phyloP scores from a whole-genome alignment of 1,140 invertebrate genomes.

The Drosophila seguyi region DNA sequence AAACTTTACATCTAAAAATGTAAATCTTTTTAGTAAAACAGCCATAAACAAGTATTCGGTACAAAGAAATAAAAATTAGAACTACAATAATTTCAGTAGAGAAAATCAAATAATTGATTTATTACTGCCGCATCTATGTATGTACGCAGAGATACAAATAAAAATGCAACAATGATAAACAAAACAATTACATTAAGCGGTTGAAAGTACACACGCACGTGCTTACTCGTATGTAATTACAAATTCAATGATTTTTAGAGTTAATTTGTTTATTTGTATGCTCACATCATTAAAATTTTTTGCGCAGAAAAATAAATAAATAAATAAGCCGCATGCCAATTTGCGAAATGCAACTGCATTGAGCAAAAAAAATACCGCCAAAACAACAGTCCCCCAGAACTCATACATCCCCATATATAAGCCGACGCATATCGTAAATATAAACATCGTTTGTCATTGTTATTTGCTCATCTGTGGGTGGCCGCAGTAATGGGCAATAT shows the following conservation, averaged over 20 bases:
- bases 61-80: background rate
- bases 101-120: slow-evolving; percentile 60
- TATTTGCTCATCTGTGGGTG: slow-evolving; percentile 58
- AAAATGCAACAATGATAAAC: slow-evolving; percentile 60
- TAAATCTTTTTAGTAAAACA: background rate
- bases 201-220: slow-evolving; percentile 12
- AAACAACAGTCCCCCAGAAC: slow-evolving; percentile 1
- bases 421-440: background rate
- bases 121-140: slow-evolving; percentile 30
- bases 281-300: slow-evolving; percentile 61
- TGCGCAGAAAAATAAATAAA: slow-evolving; percentile 51
- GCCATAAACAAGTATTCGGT: background rate
- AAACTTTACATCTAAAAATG: too few relatives aligned
- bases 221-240: slow-evolving; percentile 6
- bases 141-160: slow-evolving; percentile 4
- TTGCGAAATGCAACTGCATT: slow-evolving; percentile 51
- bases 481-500: slow-evolving; percentile 68
- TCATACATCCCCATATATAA: slow-evolving; percentile 1
- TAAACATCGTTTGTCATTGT: slow-evolving; percentile 39
- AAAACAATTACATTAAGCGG: slow-evolving; percentile 71
- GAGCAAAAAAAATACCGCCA: slow-evolving; percentile 7
- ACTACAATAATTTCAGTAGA: background rate
- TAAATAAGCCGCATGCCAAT: slow-evolving; percentile 58
- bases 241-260: slow-evolving; percentile 69
- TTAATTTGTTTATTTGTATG: slow-evolving; percentile 76